phyloP scores from a whole-genome alignment of 37 sponge, comb jelly and placozoan genomes.

The Haliclona indistincta region DNA sequence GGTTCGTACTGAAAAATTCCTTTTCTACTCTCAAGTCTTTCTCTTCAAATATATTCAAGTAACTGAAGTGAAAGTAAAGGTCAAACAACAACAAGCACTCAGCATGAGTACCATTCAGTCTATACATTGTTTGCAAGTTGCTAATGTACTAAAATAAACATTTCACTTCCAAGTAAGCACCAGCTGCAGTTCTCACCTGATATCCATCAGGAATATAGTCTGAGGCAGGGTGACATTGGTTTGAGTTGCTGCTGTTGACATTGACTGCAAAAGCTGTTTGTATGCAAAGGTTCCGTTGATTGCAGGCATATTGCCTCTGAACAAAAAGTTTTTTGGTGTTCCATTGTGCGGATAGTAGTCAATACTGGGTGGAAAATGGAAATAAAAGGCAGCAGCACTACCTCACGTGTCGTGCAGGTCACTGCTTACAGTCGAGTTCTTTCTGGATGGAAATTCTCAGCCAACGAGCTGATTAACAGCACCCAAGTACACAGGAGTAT shows the following conservation, averaged over 20 bases:
- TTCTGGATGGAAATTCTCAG: slow-evolving; percentile 37
- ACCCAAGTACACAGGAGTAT: not conserved
- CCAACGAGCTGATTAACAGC: not conserved
- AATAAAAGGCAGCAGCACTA: not conserved
- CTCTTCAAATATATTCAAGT: slow-evolving; percentile 73
- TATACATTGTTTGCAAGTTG: not conserved
- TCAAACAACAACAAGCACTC: not conserved
- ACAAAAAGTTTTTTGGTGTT: slow-evolving; percentile 73
- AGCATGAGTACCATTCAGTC: not conserved
- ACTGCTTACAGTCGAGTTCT: slow-evolving; percentile 39
- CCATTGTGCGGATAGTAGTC: slow-evolving; percentile 44
- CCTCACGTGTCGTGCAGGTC: too few species aligned
- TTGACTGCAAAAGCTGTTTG: slow-evolving; percentile 36
- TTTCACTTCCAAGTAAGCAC: not conserved
- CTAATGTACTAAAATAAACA: not conserved
- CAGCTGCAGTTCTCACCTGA: slow-evolving; percentile 58
- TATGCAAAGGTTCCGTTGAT: slow-evolving; percentile 70
- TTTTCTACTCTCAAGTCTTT: slow-evolving; percentile 61
- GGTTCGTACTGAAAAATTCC: slow-evolving; percentile 61
- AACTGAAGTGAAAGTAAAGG: slow-evolving; percentile 24
- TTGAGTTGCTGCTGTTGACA: slow-evolving; percentile 24
- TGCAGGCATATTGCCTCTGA: slow-evolving; percentile 91
- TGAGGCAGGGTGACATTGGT: slow-evolving; percentile 46
- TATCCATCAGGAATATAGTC: slow-evolving; percentile 65
- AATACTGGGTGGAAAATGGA: slow-evolving; percentile 26